A percentile compares a stretch with the other conserved stretches of the same genome.
These are phyloP conservation scores for Drosophila funebris DNA, from an alignment of 1,140 invertebrate species.

Conservation along the genomic window DNA sequence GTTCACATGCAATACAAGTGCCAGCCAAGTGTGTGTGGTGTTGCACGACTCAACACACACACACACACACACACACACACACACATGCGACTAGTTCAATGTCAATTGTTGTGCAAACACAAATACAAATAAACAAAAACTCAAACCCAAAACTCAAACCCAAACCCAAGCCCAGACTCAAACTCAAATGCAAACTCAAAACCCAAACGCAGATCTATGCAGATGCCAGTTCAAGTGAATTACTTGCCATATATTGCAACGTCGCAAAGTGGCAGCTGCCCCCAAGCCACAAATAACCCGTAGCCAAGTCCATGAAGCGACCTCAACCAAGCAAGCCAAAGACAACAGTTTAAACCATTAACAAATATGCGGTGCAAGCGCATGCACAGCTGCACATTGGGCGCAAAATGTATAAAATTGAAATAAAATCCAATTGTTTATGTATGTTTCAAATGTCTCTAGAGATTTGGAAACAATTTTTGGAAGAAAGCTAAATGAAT, in stretches of 20 bases:
- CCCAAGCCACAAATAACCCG: constrained; percentile 3
- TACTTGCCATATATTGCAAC: constrained; percentile 61
- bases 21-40: constrained; percentile 43
- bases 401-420: not conserved
- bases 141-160: constrained; percentile 7
- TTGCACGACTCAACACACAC: constrained; percentile 44
- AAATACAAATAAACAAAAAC: constrained; percentile 44
- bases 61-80: constrained; percentile 33
- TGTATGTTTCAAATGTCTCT: no score
- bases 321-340: constrained; percentile 32
- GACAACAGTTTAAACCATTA: constrained; percentile 7
- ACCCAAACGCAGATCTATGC: constrained; percentile 1
- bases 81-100: constrained; percentile 58
- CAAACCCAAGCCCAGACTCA: constrained; percentile 6
- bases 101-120: constrained; percentile 69
- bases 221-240: constrained; percentile 52
- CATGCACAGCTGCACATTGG: constrained; percentile 4
- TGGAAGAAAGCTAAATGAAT: no score
- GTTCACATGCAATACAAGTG: constrained; percentile 49
- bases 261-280: not conserved
- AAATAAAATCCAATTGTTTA: not conserved
- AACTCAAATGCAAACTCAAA: constrained; percentile 14
- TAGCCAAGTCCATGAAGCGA: constrained; percentile 44
- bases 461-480: no score
- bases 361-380: not conserved